Evolutionary conservation across 2,113 vertebrate genomes (phyloP), one percentile per base, ranked within the genome.

Genomic region (Malurus melanocephalus): DNA sequence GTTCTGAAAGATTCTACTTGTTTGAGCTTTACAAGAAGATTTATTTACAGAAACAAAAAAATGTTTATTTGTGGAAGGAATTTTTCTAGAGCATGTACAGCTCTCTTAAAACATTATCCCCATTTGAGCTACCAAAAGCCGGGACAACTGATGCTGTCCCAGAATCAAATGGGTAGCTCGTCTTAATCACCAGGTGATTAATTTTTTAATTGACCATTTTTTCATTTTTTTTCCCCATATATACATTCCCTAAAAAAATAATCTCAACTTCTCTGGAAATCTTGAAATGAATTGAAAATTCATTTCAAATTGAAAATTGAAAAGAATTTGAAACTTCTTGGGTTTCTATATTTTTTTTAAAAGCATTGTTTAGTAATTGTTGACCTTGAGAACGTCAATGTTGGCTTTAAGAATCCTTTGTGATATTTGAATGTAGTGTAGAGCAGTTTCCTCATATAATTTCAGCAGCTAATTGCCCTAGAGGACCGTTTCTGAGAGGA

Each of bases 61-160:
- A 21, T 7, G 7, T 43, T 77, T 45, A 4, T 17, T 73, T 76
- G 80, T 68, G 6, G 48, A 62, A 20, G 10, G 16, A 59, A 65
- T 73, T 45, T 7, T 55, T 33, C 40, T 33, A 23, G 5, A 67
- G 7, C 5, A 20, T 16, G 4, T 52, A 20, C 30, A 66, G 3
- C 8, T 82, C 27, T 66, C 21, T 62, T 77, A 46, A 87, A 80
- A 60, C 0, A 1, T 76, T 51, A 23, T 49, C 9, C 33, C 38
- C 2, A 17, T 62, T 42, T 85, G 48, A 61, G 28, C 7, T 28
- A n/a, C 13, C 1, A 1, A 67, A 83, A 71, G 10, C 5, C 45
- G 78, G 9, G 13, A 46, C 7, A 64, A 52, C 10, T 38, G 24
- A 64, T 0, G 0, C 43, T 48, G 53, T 57, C 13, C 6, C 8